These are phyloP conservation scores for Watsonalla binaria DNA, from an alignment of 2,888 invertebrate species.

Conservation along the genomic window DNA sequence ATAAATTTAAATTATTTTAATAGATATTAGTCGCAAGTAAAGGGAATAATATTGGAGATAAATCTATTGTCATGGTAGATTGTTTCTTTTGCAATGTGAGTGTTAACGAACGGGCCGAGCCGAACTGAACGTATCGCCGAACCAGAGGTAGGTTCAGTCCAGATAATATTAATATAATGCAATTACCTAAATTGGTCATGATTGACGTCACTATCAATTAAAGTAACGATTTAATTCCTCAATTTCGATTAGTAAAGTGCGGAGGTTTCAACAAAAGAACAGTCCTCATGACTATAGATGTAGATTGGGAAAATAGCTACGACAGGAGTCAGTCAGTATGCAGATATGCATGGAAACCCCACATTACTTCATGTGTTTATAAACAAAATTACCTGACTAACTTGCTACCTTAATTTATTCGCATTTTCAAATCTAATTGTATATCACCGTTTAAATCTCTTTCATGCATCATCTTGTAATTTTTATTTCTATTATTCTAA, in stretches of 20 bases:
- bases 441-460: constrained; percentile 50
- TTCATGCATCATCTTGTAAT: constrained; percentile 20
- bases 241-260: constrained; percentile 64
- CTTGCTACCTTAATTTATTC: constrained; percentile 50
- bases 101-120: constrained; percentile 65
- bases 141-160: constrained; percentile 74
- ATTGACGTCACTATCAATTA: constrained; percentile 30
- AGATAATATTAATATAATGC: constrained; percentile 32
- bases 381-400: constrained; percentile 78
- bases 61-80: constrained; percentile 79
- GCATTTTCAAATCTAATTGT: constrained; percentile 29
- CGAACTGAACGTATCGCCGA: constrained; percentile 68
- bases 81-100: constrained; percentile 75
- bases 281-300: constrained; percentile 76
- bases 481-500: constrained; percentile 13
- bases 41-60: constrained; percentile 73
- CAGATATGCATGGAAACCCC: constrained; percentile 67
- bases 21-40: neutral
- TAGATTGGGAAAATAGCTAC: constrained; percentile 49
- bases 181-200: constrained; percentile 16
- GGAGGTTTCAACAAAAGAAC: constrained; percentile 74
- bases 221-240: constrained; percentile 50
- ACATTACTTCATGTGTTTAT: constrained; percentile 77
- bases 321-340: constrained; percentile 58
- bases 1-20: too few relatives aligned